phyloP scores from a whole-genome alignment of 2,888 invertebrate species.

The Scaptomyza polygonia region DNA sequence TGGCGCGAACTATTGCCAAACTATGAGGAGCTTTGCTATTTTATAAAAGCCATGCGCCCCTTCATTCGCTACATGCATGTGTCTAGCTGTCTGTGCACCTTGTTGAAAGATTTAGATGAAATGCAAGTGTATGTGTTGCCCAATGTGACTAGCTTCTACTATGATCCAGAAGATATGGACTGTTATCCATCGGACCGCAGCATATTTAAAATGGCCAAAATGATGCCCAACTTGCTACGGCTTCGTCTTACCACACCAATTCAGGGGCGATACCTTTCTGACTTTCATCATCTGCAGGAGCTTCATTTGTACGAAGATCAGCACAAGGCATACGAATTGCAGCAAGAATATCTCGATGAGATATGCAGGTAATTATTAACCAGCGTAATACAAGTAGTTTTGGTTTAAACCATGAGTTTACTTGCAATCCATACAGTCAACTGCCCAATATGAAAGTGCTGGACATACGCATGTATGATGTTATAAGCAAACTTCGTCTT shows the following conservation, averaged over 20 bases:
- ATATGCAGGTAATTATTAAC: constrained; percentile 56
- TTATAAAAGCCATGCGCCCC: constrained; percentile 60
- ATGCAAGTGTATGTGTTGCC: constrained; percentile 61
- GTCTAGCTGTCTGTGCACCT: constrained; percentile 66
- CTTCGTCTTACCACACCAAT: constrained; percentile 73
- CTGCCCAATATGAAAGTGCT: constrained; percentile 64
- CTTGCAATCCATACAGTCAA: constrained; percentile 32
- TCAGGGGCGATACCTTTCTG: constrained; percentile 65
- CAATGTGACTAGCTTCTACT: constrained; percentile 65
- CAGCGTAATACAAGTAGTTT: neutral
- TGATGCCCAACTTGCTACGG: constrained; percentile 72
- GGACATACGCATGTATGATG: constrained; percentile 74
- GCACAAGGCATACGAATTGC: constrained; percentile 72
- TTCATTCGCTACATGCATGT: constrained; percentile 60
- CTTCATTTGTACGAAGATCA: constrained; percentile 74
- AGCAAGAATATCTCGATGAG: constrained; percentile 71
- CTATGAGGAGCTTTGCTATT: constrained; percentile 70
- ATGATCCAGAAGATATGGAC: constrained; percentile 69
- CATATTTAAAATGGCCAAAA: constrained; percentile 60
- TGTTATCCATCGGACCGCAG: constrained; percentile 71
- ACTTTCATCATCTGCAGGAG: constrained; percentile 71
- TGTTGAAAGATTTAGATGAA: constrained; percentile 73
- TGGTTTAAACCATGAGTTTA: neutral
- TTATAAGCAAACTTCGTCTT: constrained; percentile 68
- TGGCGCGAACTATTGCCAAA: constrained; percentile 67